Percentiles rank a stretch among this genome's conserved stretches.
These are phyloP conservation scores for Esox lucius DNA, from an alignment of 2,797 vertebrate species.

Conservation along the genomic window DNA sequence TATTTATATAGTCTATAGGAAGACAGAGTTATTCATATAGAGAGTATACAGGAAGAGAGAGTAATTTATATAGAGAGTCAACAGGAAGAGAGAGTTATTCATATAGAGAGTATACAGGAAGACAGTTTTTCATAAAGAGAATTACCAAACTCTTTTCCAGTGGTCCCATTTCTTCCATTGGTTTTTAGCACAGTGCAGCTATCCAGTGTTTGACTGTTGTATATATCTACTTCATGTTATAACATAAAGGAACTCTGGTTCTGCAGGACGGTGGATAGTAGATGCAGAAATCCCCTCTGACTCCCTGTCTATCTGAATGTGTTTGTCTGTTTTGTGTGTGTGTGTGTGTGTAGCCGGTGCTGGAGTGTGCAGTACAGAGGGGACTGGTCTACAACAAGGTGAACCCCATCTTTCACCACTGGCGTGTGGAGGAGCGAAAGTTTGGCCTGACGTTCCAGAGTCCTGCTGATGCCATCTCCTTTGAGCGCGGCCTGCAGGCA, in stretches of 20 bases:
- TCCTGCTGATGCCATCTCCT: slow-evolving; percentile 87
- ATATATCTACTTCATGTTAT: background rate
- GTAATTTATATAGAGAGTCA: too few relatives aligned
- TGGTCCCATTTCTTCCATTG: too few relatives aligned
- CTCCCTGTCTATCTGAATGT: slow-evolving; percentile 22
- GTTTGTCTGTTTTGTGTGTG: slow-evolving; percentile 19
- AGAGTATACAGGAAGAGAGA: too few relatives aligned
- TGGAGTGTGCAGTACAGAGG: slow-evolving; percentile 86
- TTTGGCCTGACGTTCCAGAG: slow-evolving; percentile 94
- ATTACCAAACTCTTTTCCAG: too few relatives aligned
- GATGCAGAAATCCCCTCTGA: slow-evolving; percentile 27
- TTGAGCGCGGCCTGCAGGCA: slow-evolving; percentile 85
- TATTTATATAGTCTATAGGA: too few relatives aligned
- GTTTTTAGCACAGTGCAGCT: background rate
- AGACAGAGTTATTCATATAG: too few relatives aligned
- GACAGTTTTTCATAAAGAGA: too few relatives aligned
- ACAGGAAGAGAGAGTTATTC: too few relatives aligned
- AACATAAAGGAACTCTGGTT: slow-evolving; percentile 4
- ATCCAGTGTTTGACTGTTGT: background rate
- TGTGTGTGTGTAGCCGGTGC: slow-evolving; percentile 76
- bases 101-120: too few relatives aligned
- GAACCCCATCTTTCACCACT: slow-evolving; percentile 95
- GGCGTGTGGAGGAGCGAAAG: slow-evolving; percentile 89
- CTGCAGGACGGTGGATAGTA: background rate
- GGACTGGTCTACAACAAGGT: slow-evolving; percentile 93